These are phyloP conservation scores for Tricholauxania praeusta DNA, from an alignment of 2,888 invertebrate genomes.

Conservation along the genomic window DNA sequence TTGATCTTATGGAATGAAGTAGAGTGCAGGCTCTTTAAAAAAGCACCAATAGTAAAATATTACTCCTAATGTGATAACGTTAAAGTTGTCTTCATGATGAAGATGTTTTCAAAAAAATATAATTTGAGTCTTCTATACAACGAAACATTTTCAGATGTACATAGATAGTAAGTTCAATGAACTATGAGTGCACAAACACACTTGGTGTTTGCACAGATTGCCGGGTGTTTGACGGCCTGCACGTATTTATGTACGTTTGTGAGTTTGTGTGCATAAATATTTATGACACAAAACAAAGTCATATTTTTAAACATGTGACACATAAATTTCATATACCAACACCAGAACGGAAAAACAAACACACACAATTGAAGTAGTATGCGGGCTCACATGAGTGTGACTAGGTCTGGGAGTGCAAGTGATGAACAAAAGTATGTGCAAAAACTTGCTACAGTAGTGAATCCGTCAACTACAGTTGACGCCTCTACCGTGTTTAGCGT, in stretches of 20 bases:
- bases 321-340: slow-evolving; percentile 7
- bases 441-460: no score
- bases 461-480: no score
- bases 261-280: slow-evolving; percentile 14
- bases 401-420: not conserved
- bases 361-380: slow-evolving; percentile 2
- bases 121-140: not conserved
- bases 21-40: no score
- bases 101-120: no score
- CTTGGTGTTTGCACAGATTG: not conserved
- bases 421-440: no score
- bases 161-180: not conserved
- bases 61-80: no score
- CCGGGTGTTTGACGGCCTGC: not conserved
- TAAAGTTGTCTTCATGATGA: no score
- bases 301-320: slow-evolving; percentile 12
- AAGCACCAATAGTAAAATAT: no score
- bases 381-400: not conserved
- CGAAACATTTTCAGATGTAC: no score
- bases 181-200: not conserved
- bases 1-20: no score
- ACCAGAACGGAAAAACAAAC: slow-evolving; percentile 6
- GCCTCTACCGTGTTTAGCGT: no score
- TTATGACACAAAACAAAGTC: slow-evolving; percentile 11
- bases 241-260: not conserved